A percentile compares a stretch with the other conserved stretches of the same genome.
Evolutionary conservation across 2,797 vertebrate species (phyloP).

Genomic region (Brotula barbata): DNA sequence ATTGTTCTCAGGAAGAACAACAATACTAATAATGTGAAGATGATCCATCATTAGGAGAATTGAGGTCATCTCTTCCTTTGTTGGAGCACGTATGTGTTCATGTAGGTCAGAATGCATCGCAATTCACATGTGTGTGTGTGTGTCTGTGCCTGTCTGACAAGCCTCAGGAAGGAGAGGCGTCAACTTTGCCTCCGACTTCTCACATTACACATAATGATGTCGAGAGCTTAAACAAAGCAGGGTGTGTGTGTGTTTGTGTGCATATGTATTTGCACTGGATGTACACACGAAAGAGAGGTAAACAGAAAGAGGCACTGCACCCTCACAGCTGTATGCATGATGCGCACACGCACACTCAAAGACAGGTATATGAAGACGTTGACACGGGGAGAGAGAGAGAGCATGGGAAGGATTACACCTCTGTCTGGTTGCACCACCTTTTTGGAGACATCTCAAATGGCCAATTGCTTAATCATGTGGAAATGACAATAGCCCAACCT

Average conservation of each 20-base stretch:
- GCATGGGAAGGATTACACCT: slow-evolving; percentile 66
- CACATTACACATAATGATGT: slow-evolving; percentile 65
- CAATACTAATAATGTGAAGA: too few species aligned
- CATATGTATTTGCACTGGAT: slow-evolving; percentile 1
- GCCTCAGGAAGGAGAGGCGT: slow-evolving; percentile 53
- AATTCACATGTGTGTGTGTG: background rate
- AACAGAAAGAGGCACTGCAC: slow-evolving; percentile 16
- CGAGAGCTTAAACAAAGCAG: slow-evolving; percentile 47
- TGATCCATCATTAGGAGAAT: too few species aligned
- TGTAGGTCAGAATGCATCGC: background rate
- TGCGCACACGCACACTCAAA: slow-evolving; percentile 22
- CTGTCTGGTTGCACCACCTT: slow-evolving; percentile 90
- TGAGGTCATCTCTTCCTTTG: background rate
- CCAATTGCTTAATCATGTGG: slow-evolving; percentile 97
- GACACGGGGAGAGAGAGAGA: slow-evolving; percentile 18
- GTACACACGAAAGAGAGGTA: slow-evolving; percentile 22
- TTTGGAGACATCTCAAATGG: slow-evolving; percentile 86
- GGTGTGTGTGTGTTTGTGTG: slow-evolving; percentile 14
- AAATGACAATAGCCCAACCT: slow-evolving; percentile 89
- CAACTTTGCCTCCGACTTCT: slow-evolving; percentile 53
- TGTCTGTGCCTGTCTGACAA: slow-evolving; percentile 23
- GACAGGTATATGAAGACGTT: slow-evolving; percentile 16
- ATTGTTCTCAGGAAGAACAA: too few species aligned
- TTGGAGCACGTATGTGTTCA: background rate
- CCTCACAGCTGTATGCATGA: slow-evolving; percentile 6